phyloP scores from a whole-genome alignment of 1,140 invertebrate genomes.

The Brachionus paranguensis region DNA sequence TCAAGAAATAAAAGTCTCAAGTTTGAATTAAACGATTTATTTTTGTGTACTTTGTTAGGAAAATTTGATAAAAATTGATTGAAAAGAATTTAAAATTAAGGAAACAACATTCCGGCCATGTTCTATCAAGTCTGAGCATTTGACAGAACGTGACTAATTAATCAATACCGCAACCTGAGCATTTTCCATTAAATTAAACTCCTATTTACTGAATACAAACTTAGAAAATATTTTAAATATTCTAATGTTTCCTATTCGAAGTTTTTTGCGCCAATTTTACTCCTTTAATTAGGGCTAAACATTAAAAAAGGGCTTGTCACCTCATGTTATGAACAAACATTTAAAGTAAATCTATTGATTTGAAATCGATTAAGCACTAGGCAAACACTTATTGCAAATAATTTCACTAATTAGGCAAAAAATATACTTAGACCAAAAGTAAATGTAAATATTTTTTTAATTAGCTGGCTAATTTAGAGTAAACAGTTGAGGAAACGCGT shows the following conservation, averaged over 20 bases:
- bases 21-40: too few species aligned
- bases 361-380: background rate
- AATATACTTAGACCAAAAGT: background rate
- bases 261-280: background rate
- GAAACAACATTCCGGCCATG: background rate
- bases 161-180: background rate
- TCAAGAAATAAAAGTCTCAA: too few species aligned
- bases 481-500: background rate
- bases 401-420: background rate
- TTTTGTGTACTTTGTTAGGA: too few species aligned
- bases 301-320: background rate
- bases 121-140: background rate
- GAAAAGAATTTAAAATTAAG: background rate
- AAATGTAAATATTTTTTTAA: background rate
- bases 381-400: background rate
- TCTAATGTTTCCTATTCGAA: background rate
- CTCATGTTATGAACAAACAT: background rate
- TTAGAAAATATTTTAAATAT: background rate
- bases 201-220: background rate
- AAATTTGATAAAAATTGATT: background rate
- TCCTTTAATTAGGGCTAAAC: background rate
- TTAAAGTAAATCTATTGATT: background rate
- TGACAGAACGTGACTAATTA: background rate
- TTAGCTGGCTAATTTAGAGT: constrained; percentile 1
- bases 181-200: background rate